Percentiles rank a stretch among this genome's conserved stretches.
phyloP scores from a whole-genome alignment of 1,140 invertebrate species.

The Drosophila burlai region DNA sequence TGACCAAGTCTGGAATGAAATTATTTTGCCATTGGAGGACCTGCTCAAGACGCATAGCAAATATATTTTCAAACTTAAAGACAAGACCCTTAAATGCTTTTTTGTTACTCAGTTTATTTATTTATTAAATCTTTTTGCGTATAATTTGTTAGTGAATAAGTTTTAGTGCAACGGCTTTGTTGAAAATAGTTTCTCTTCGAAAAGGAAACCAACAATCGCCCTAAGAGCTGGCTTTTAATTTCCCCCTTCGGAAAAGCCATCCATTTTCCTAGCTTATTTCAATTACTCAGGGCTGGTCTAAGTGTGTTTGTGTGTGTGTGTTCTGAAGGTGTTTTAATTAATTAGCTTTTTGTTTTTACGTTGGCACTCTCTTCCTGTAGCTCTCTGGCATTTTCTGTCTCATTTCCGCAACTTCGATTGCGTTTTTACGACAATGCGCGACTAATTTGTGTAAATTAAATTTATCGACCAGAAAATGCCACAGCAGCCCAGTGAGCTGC shows the following conservation, averaged over 20 bases:
- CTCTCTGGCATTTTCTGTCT: slow-evolving; percentile 33
- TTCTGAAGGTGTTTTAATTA: slow-evolving; percentile 78
- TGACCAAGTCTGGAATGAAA: slow-evolving; percentile 33
- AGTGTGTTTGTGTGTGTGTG: slow-evolving; percentile 9
- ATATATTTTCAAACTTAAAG: background rate
- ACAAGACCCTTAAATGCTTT: background rate
- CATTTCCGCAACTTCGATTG: slow-evolving; percentile 53
- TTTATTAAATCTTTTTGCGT: background rate
- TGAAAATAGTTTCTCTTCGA: background rate
- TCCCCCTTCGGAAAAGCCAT: slow-evolving; percentile 23
- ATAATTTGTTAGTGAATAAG: background rate
- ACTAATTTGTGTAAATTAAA: slow-evolving; percentile 84
- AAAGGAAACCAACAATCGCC: slow-evolving; percentile 14
- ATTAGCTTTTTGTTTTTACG: slow-evolving; percentile 82
- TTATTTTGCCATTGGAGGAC: slow-evolving; percentile 56
- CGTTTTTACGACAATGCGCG: slow-evolving; percentile 81
- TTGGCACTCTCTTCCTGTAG: slow-evolving; percentile 55
- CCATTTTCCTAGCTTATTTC: slow-evolving; percentile 40
- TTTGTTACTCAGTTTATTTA: background rate
- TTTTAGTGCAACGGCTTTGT: background rate
- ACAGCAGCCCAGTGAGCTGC: slow-evolving; percentile 56
- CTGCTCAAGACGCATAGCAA: background rate
- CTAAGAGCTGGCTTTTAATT: slow-evolving; percentile 10
- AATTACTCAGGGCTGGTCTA: slow-evolving; percentile 11
- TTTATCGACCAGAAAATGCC: slow-evolving; percentile 82